Base-by-base conservation (phyloP, 2,797 vertebrate genomes). In the Coracias cyanogaster region DNA sequence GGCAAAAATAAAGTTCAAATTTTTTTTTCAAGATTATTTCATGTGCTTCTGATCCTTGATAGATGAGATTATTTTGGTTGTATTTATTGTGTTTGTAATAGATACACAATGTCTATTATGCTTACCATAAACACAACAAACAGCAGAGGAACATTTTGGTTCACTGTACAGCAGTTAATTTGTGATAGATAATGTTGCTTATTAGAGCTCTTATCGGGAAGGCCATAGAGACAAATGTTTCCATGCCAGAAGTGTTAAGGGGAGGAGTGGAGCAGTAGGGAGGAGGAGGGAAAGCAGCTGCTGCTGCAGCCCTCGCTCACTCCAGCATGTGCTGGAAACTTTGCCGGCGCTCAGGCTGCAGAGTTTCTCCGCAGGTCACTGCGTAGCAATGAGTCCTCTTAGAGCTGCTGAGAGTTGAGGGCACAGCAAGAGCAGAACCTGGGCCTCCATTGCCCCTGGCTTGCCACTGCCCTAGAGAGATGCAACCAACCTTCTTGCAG, bases 1-100 rank as follows among this genome's bases (percentile, higher is more conserved):
- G 90, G 67, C 85, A 91, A 97, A 93, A 97, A 97, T 96, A 95
- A 96, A 97, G n/a, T n/a, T n/a, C n/a, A n/a, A n/a, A n/a, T 87
- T 85, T 66, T 96, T 66, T 96, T 81, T 66, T 57, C 54, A 96
- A 95, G 77, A 79, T 55, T 82, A 84, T 86, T 91, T 88, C 39
- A 79, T 79, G 55, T 86, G 72, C 67, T 96, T 97, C 92, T 96
- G 70, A 60, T 97, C 93, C 70, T 97, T 96, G 83, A 55, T 33
- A 62, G 60, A 35, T 15, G 72, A 95, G 29, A 33, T 26, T 8
- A 58, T 76, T 58, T 77, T 66, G 52, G 35, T 73, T 91, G n/a
- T 82, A 71, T 81, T 86, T 82, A 57, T 64, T 80, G 49, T 70
- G 45, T 26, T 90, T 77, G 1, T 51, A 21, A 24, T 17, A 58